A percentile compares a stretch with the other conserved stretches of the same genome.
These are phyloP conservation scores for Saccostrea cuccullata DNA, from an alignment of 1,140 invertebrate genomes.

Conservation along the genomic window DNA sequence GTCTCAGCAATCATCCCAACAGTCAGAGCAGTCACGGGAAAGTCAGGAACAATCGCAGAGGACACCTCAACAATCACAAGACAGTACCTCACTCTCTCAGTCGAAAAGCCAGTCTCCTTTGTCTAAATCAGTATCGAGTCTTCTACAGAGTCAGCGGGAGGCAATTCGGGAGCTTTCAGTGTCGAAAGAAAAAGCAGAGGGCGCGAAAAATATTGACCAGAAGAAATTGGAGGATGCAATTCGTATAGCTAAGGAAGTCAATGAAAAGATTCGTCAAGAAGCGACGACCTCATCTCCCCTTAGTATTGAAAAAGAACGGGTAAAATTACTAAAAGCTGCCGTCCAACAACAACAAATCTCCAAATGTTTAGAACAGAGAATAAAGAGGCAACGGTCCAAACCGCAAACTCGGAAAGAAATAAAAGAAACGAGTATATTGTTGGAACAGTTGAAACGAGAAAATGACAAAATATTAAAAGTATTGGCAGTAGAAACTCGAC, in stretches of 20 bases:
- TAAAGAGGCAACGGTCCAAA: neutral
- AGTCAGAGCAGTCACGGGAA: neutral
- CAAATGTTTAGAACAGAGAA: conserved; percentile 10
- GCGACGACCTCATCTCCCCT: neutral
- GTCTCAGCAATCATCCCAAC: too few relatives aligned
- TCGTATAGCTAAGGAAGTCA: neutral
- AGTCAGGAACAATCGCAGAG: neutral
- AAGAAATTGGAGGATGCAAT: neutral
- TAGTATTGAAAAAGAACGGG: neutral
- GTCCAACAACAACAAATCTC: conserved; percentile 29
- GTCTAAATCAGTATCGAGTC: neutral
- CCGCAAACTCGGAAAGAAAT: neutral
- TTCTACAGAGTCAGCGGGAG: conserved; percentile 8
- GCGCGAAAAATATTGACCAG: neutral
- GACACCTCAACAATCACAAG: conserved; percentile 3
- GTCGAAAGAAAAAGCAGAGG: neutral
- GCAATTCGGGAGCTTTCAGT: neutral
- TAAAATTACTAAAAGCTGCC: neutral
- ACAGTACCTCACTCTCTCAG: neutral
- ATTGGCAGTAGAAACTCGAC: neutral
- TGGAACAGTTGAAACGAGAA: neutral
- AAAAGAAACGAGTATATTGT: neutral
- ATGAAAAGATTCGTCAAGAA: conserved; percentile 2
- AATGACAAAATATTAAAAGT: neutral
- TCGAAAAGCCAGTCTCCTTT: neutral